These are phyloP conservation scores for Conopomorpha cramerella DNA, from an alignment of 1,140 invertebrate species.

Conservation along the genomic window DNA sequence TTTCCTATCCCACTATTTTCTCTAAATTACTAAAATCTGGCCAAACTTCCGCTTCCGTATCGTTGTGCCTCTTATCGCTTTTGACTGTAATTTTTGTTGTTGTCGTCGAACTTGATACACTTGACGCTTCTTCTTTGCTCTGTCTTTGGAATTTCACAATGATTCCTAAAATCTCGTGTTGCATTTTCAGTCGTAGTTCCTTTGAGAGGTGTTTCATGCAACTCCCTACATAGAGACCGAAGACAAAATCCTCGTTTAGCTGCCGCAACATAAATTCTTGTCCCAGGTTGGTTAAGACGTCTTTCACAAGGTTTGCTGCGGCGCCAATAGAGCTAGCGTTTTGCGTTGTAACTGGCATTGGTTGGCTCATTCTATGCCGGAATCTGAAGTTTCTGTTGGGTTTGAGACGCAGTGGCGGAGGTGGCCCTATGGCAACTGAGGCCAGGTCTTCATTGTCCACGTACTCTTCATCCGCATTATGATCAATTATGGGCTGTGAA, in stretches of 20 bases:
- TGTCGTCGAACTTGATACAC: too few species aligned
- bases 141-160: constrained; percentile 41
- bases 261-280: constrained; percentile 31
- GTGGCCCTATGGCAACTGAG: constrained; percentile 39
- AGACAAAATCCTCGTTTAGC: constrained; percentile 43
- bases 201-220: constrained; percentile 33
- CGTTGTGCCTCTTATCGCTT: too few species aligned
- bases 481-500: neutral
- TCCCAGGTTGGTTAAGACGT: constrained; percentile 27
- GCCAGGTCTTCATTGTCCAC: constrained; percentile 45
- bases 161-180: constrained; percentile 38
- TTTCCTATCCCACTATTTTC: too few species aligned
- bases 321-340: constrained; percentile 8
- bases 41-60: too few species aligned
- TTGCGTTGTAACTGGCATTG: constrained; percentile 5
- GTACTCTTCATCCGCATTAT: constrained; percentile 30
- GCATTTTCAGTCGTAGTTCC: constrained; percentile 27
- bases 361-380: constrained; percentile 10
- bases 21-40: too few species aligned
- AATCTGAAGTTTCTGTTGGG: constrained; percentile 19
- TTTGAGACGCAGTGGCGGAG: constrained; percentile 26
- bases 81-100: too few species aligned
- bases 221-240: constrained; percentile 39
- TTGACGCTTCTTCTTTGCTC: too few species aligned
- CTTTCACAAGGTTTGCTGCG: constrained; percentile 22